Conservation (phyloP, 2,797 vertebrate genomes). For the Limosa lapponica region DNA sequence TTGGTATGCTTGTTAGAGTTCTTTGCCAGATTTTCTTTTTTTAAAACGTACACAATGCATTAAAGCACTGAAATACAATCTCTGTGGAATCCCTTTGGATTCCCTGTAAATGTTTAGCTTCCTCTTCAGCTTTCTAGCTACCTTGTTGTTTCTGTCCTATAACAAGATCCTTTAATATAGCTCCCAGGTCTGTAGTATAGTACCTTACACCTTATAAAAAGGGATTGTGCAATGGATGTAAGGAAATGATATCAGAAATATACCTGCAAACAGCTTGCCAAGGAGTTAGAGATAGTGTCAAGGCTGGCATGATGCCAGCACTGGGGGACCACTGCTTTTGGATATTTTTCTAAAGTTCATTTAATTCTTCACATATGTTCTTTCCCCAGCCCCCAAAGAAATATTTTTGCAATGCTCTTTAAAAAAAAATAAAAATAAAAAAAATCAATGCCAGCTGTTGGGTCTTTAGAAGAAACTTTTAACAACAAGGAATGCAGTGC, state of each 20-base stretch:
- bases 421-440: background rate
- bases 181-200: background rate
- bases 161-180: constrained; percentile 12
- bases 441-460: background rate
- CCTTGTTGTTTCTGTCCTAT: constrained; percentile 13
- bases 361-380: constrained; percentile 29
- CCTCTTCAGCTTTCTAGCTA: background rate
- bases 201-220: constrained; percentile 48
- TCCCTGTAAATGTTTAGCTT: background rate
- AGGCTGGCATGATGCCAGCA: background rate
- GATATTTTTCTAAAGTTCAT: background rate
- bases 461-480: background rate
- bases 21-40: background rate
- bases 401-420: background rate
- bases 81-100: background rate
- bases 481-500: background rate
- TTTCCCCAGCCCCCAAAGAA: background rate
- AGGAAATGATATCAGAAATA: constrained; percentile 43
- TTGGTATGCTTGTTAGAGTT: background rate
- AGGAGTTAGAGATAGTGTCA: background rate
- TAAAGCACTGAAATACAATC: constrained; percentile 18
- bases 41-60: background rate
- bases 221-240: constrained; percentile 7
- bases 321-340: background rate
- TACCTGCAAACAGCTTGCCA: background rate